Percentiles rank a stretch among this genome's conserved stretches.
Evolutionary conservation across 35 echinoderm and acorn worm genomes (phyloP).

Genomic region (Acanthaster planci): DNA sequence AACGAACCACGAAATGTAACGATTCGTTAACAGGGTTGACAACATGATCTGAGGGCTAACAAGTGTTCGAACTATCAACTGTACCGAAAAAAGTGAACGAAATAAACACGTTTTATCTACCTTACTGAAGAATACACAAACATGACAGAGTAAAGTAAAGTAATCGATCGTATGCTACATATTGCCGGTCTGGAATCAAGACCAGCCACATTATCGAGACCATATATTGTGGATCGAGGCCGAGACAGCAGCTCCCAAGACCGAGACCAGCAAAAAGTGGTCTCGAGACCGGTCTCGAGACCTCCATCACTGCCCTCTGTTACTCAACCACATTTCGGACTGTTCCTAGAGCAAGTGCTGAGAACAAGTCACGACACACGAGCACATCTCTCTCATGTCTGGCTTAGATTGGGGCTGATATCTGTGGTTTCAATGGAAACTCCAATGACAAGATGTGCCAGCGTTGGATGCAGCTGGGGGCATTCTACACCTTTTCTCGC

Average conservation of each 20-base stretch:
- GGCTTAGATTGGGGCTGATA: slow-evolving; percentile 86
- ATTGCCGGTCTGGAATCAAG: neutral
- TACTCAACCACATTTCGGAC: neutral
- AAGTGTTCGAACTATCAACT: no score
- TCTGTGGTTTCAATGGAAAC: slow-evolving; percentile 73
- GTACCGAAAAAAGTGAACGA: no score
- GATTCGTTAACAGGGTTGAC: no score
- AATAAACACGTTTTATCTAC: no score
- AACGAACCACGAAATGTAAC: no score
- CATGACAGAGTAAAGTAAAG: no score
- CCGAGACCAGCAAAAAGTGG: neutral
- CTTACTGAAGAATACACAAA: no score
- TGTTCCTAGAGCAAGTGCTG: neutral
- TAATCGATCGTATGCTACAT: no score
- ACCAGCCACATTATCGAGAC: neutral
- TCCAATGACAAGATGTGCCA: slow-evolving; percentile 56
- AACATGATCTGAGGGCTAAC: no score
- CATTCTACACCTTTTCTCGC: slow-evolving; percentile 78
- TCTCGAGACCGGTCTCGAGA: no score
- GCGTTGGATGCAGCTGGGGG: no score
- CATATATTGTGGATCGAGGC: neutral
- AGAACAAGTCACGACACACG: neutral
- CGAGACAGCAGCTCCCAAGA: neutral
- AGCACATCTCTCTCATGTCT: no score
- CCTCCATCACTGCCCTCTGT: neutral